Evolutionary conservation across 2,888 invertebrate species (phyloP), one percentile per base, ranked within the genome.

Genomic region (Acrobasis repandana): DNA sequence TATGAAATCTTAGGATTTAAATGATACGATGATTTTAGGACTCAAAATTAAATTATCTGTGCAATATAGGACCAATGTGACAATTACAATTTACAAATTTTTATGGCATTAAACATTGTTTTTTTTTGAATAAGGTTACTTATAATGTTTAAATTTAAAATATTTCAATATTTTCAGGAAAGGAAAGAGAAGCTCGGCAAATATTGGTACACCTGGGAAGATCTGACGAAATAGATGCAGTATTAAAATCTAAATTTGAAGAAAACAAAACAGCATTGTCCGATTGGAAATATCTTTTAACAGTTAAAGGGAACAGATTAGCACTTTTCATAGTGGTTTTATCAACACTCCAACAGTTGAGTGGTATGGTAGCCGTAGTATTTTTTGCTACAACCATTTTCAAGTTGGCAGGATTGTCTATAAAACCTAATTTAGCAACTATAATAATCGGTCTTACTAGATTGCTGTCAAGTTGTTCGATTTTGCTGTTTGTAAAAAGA

Each of bases 301-400:
- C 63, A 8, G 18, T 72, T 0, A 72, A 64, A 62, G 68, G 74
- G 9, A 79, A 78, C 34, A 67, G 70, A 60, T 72, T 58, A 62
- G 72, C 75, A 0, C 56, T 79, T 18, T 50, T 67, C 0, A 73
- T 77, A 15, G 68, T 73, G 0, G 11, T 72, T 0, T 60, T 74
- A 18, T 62, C 65, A 9, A 62, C 72, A 3, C 64, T 77, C 1
- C 73, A 74, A 51, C 68, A 73, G 46, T 11, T 68, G 4, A 75
- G 74, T 57, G 79, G 79, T 10, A 60, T 71, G 0, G 48, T 72
- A n/a, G 71, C 66, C 9, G 59, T 75, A 0, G 33, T 65, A 1
- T 72, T 74, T 14, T 76, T 69, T 59, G 62, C 68, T 1, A 72
- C 73, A 0, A 62, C 67, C 1, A 76, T 79, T 63, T 79, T 77